Conservation (phyloP, 2,888 invertebrate species). For the Argynnis bischoffii region DNA sequence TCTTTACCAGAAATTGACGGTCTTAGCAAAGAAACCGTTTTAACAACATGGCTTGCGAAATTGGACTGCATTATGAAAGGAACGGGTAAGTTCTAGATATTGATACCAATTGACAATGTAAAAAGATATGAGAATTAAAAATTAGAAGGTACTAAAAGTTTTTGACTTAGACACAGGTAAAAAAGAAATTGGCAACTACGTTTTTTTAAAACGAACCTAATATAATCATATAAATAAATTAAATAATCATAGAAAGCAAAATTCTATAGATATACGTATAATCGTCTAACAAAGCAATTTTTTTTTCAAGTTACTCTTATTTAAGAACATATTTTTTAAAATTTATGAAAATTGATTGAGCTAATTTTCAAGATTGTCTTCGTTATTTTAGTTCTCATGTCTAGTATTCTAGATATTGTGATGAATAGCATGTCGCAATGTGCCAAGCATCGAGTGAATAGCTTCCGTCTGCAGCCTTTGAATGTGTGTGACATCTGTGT, state of each 20-base stretch:
- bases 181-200: no score
- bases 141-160: background rate
- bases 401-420: constrained; percentile 28
- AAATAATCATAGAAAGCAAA: no score
- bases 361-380: background rate
- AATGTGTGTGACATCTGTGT: constrained; percentile 22
- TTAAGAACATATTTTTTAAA: background rate
- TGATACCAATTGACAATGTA: background rate
- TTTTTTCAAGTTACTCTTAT: no score
- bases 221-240: no score
- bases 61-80: constrained; percentile 99
- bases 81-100: constrained; percentile 72
- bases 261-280: no score
- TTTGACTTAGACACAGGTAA: no score
- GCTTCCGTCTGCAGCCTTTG: constrained; percentile 46
- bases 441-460: constrained; percentile 46
- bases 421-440: constrained; percentile 48
- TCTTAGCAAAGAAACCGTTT: constrained; percentile 98
- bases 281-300: no score
- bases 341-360: no score
- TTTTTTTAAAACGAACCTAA: no score
- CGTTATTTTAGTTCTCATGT: constrained; percentile 32
- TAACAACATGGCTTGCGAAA: constrained; percentile 99
- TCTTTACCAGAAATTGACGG: constrained; percentile 99
- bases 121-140: constrained; percentile 31